Conservation (phyloP, 2,113 vertebrate genomes). For the Corydoras maculifer region DNA sequence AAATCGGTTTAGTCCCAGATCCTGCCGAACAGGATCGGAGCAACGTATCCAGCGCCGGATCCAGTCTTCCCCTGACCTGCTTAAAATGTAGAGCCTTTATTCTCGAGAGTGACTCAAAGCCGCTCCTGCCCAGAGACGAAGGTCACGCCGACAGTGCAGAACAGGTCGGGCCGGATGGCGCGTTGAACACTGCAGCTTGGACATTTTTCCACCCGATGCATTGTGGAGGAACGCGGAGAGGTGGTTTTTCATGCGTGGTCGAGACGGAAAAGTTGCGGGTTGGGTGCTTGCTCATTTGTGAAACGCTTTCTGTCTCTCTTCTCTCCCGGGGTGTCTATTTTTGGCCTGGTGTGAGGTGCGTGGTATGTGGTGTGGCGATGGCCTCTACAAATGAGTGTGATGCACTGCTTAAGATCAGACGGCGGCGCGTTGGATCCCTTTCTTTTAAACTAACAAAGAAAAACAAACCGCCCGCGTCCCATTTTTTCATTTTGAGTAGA, state of each 20-base stretch:
- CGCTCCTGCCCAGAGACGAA: slow-evolving; percentile 37
- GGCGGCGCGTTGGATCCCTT: neutral
- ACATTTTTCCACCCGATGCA: slow-evolving; percentile 39
- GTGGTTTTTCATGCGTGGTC: slow-evolving; percentile 24
- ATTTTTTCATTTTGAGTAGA: neutral
- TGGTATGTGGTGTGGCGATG: slow-evolving; percentile 24
- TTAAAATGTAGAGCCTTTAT: neutral
- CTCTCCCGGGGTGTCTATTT: slow-evolving; percentile 28
- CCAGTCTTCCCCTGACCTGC: slow-evolving; percentile 6
- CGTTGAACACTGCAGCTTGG: neutral
- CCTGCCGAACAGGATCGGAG: slow-evolving; percentile 20
- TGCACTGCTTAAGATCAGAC: slow-evolving; percentile 39
- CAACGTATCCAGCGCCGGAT: neutral
- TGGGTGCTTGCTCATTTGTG: slow-evolving; percentile 24
- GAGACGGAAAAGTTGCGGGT: slow-evolving; percentile 36
- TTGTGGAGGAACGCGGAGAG: slow-evolving; percentile 27
- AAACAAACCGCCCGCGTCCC: too few species aligned
- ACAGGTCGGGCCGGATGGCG: slow-evolving; percentile 36
- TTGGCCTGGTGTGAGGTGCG: slow-evolving; percentile 21
- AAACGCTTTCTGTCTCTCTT: slow-evolving; percentile 18
- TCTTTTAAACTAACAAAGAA: too few species aligned
- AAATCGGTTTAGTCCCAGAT: slow-evolving; percentile 5
- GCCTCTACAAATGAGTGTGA: slow-evolving; percentile 13
- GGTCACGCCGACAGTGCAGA: slow-evolving; percentile 26
- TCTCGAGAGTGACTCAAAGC: slow-evolving; percentile 28